Percentiles rank a stretch among this genome's conserved stretches.
These are phyloP conservation scores for Tadarida brasiliensis DNA, from an alignment of 2,797 vertebrate species.

Conservation along the genomic window DNA sequence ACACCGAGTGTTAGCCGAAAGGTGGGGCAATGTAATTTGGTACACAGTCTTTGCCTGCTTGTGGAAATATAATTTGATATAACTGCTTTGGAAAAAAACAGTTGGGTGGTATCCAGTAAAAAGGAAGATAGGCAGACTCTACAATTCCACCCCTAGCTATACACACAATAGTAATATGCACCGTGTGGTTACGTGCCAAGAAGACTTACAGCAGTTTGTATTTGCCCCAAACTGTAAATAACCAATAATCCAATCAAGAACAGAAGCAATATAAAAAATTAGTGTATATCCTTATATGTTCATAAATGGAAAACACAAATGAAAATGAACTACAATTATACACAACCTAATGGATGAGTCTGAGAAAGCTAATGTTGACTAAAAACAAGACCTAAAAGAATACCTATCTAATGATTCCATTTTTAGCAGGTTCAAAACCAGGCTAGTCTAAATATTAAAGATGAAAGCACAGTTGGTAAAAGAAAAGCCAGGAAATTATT, in stretches of 20 bases:
- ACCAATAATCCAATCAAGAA: not conserved
- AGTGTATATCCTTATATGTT: not conserved
- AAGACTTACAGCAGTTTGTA: not conserved
- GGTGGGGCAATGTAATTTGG: not conserved
- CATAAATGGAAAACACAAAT: not conserved
- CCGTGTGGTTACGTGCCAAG: not conserved
- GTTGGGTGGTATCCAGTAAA: not conserved
- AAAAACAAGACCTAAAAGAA: slow-evolving; percentile 9
- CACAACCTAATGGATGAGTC: not conserved
- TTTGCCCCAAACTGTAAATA: not conserved
- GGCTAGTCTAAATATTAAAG: slow-evolving; percentile 5
- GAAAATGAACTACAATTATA: not conserved
- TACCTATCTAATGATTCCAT: slow-evolving; percentile 15
- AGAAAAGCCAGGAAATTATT: slow-evolving; percentile 9
- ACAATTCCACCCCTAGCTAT: not conserved
- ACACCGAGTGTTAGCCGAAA: not conserved
- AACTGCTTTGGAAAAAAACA: not conserved
- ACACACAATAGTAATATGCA: not conserved
- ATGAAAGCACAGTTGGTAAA: not conserved
- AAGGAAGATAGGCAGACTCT: not conserved
- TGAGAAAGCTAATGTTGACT: not conserved
- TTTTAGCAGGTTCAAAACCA: slow-evolving; percentile 41
- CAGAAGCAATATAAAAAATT: not conserved
- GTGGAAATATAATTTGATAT: not conserved
- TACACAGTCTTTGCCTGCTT: not conserved